Evolutionary conservation across 2,888 invertebrate species (phyloP).

Genomic region (Cantharis flavilabris): DNA sequence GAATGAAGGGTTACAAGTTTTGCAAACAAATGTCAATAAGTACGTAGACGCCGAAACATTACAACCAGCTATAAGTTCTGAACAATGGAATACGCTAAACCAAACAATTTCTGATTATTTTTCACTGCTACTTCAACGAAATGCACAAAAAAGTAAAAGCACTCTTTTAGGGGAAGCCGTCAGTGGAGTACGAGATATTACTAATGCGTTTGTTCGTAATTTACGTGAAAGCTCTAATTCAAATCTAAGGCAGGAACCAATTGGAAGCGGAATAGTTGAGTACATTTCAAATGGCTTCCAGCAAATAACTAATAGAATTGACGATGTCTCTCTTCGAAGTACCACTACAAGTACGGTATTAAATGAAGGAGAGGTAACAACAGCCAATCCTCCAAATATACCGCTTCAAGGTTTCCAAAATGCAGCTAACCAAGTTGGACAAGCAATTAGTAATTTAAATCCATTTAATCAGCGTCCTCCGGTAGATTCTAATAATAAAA

Average conservation of each 20-base stretch:
- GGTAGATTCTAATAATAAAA: neutral
- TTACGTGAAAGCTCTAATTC: neutral
- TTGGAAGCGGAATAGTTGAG: neutral
- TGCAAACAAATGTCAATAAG: conserved; percentile 12
- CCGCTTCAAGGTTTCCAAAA: neutral
- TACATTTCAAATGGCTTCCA: neutral
- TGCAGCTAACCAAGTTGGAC: neutral
- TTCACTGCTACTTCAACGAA: conserved; percentile 2
- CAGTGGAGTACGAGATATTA: conserved; percentile 6
- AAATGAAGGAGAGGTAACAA: neutral
- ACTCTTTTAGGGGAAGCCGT: conserved; percentile 7
- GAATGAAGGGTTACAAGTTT: conserved; percentile 4
- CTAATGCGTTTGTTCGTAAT: conserved; percentile 8
- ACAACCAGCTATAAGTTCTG: conserved; percentile 2
- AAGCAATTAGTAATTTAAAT: conserved; percentile 20
- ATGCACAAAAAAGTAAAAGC: neutral
- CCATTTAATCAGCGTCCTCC: conserved; percentile 30
- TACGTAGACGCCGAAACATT: neutral
- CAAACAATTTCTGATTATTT: conserved; percentile 18
- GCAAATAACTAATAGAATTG: conserved; percentile 1
- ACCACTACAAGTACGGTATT: neutral
- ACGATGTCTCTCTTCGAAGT: conserved; percentile 1
- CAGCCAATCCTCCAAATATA: neutral
- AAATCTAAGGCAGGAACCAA: neutral
- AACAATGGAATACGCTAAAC: conserved; percentile 20